Evolutionary conservation across 2,113 vertebrate genomes (phyloP), one percentile per base, ranked within the genome.

Genomic region (Miniopterus natalensis): DNA sequence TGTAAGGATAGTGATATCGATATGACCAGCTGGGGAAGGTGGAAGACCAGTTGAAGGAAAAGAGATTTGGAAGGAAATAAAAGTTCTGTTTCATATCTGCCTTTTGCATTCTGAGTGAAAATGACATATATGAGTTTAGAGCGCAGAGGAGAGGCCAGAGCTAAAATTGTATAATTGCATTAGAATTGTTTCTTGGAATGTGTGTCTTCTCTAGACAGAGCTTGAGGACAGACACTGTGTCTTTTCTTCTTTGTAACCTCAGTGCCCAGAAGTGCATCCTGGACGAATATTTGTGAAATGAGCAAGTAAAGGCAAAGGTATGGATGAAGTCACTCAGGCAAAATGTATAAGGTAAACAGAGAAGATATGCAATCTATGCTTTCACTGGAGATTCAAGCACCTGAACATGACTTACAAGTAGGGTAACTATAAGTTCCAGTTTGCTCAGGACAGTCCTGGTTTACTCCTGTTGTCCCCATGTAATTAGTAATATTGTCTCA

Each of bases 201-300:
- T 85, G 51, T 96, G 61, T 70, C 45, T 88, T 80, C 63, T 55
- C 71, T 63, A 74, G 73, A 77, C 84, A 94, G 45, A 94, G 14
- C 78, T 66, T 93, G 74, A 84, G 84, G 25, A 89, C 68, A 95
- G 70, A 92, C 57, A 84, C 66, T 80, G 42, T 89, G 42, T 89
- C 13, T 57, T 94, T 83, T 96, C 68, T 93, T 77, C 94, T 95
- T 94, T 88, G 63, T 89, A 84, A 95, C 63, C 47, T 90, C 71
- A 88, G 42, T 65, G n/a, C 65, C 59, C 74, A 66, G 84, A 95
- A 95, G 78, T 92, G 40, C 79, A 45, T 95, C 68, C 70, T 94
- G 74, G 78, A 79, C 12, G 74, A 61, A 84, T 95, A 81, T n/a
- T 89, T 95, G 89, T 96, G 68, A 95, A 92, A 96, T 71, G 73